phyloP scores from a whole-genome alignment of 1,140 invertebrate species.

The Pantala flavescens region DNA sequence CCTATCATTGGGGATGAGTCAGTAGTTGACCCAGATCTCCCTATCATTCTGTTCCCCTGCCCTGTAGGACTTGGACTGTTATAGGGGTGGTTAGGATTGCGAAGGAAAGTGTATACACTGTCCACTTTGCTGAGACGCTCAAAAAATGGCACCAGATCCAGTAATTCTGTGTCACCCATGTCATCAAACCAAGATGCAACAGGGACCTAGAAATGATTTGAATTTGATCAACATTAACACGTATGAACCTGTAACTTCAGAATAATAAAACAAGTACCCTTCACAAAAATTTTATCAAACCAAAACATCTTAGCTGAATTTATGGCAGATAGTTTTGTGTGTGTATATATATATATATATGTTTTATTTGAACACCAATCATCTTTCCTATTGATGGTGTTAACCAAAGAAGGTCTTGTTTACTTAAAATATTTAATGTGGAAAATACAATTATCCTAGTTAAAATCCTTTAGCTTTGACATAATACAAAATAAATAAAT shows the following conservation, averaged over 20 bases:
- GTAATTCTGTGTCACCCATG: slow-evolving; percentile 86
- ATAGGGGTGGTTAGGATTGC: slow-evolving; percentile 78
- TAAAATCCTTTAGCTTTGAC: too few species aligned
- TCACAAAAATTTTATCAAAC: slow-evolving; percentile 11
- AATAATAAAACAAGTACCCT: slow-evolving; percentile 15
- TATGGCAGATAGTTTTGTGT: too few species aligned
- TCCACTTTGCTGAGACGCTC: slow-evolving; percentile 90
- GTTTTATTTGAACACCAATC: too few species aligned
- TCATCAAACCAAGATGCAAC: slow-evolving; percentile 97
- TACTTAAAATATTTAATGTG: too few species aligned
- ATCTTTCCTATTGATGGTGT: too few species aligned
- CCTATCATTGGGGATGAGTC: neutral
- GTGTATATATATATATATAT: too few species aligned
- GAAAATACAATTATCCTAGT: too few species aligned
- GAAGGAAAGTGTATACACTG: slow-evolving; percentile 84
- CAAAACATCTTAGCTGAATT: too few species aligned
- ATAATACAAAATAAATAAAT: too few species aligned
- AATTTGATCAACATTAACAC: slow-evolving; percentile 17
- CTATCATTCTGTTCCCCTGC: neutral
- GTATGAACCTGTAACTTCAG: too few species aligned
- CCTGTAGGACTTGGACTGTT: slow-evolving; percentile 34
- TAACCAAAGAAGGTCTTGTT: too few species aligned
- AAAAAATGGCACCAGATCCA: slow-evolving; percentile 92
- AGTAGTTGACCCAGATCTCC: neutral
- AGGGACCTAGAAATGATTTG: slow-evolving; percentile 62